Base-by-base conservation (phyloP, 2,113 vertebrate species). In the Daubentonia madagascariensis region DNA sequence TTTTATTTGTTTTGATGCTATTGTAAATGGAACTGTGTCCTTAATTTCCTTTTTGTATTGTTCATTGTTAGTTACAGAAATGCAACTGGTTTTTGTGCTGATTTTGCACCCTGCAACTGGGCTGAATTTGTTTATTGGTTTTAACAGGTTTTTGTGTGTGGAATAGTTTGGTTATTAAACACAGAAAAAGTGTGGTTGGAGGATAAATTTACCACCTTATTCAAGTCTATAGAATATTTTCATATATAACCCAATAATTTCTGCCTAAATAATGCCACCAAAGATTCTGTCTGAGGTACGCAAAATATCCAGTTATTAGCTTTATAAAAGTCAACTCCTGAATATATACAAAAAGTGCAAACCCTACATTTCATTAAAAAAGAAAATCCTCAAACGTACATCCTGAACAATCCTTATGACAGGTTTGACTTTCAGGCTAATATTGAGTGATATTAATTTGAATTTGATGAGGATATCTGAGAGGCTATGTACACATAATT, bases 121-220 rank as follows among this genome's bases (percentile, higher is more conserved):
- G 37, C 9, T 50, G 22, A 96, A 96, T 85, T 50, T 63, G n/a
- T 67, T 73, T 63, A 43, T 67, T 73, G 84, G 40, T 70, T 81
- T 35, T 89, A 30, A 63, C 18, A 73, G 54, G n/a, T n/a, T n/a
- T 65, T 88, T 86, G 52, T 57, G 35, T 11, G 52, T 65, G 8
- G 40, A 87, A 52, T 67, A 76, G 9, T 86, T 73, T 96, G 81
- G 86, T 75, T 86, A 79, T 73, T 72, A 87, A 95, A 94, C 30
- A 91, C 35, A 91, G 3, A 14, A 78, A 85, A 95, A 67, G 8
- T 78, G n/a, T 88, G 63, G 43, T 43, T 91, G 5, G 45, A 88
- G 43, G 54, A 48, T 63, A 94, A 91, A 91, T 84, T 94, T 16
- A 72, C 91, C 12, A 67, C 28, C 16, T 91, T 52, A 13, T 70